Base-by-base conservation (phyloP, 2,797 vertebrate genomes). In the Gymnoscopelus microlampas region DNA sequence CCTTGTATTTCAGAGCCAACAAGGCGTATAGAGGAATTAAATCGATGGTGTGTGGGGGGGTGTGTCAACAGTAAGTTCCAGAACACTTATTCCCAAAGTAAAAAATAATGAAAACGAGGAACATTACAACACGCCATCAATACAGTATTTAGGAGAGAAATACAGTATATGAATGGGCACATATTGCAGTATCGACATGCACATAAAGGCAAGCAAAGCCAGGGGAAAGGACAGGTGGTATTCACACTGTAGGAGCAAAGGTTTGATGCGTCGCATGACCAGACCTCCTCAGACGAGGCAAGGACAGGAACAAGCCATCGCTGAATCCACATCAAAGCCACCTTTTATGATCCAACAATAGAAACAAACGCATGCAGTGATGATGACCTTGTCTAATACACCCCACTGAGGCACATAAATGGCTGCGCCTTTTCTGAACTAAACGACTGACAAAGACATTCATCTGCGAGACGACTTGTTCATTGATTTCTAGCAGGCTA, bases 61-160 rank as follows among this genome's bases (percentile, higher is more conserved):
- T 9, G 32, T 5, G 39, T 44, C 78, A 88, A 89, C 83, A 85
- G 88, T 80, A 92, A 88, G 87, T 91, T 92, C 92, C 91, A 93
- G 91, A 93, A 93, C 88, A 93, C 84, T 26, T 44, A 48, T 5
- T 56, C 61, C 53, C 63, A 24, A 48, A 64, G 56, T 58, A 69
- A 47, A 66, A 64, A 10, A 55, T 10, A 6, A 7, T 62, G 4
- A 51, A 53, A 15, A 67, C 56, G 6, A 32, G 50, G 44, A 54
- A 69, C 66, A 3, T 7, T 14, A 60, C 73, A 5, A 64, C 23
- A 74, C 64, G 68, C 60, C 64, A 80, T 75, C 75, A 63, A 44
- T 32, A 55, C 44, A 80, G 87, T 76, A 71, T 74, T 79, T 49
- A 72, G 53, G 47, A 73, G 19, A 82, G 68, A 44, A 44, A 44